phyloP scores from a whole-genome alignment of 2,113 vertebrate genomes.

The Cisticola juncidis region DNA sequence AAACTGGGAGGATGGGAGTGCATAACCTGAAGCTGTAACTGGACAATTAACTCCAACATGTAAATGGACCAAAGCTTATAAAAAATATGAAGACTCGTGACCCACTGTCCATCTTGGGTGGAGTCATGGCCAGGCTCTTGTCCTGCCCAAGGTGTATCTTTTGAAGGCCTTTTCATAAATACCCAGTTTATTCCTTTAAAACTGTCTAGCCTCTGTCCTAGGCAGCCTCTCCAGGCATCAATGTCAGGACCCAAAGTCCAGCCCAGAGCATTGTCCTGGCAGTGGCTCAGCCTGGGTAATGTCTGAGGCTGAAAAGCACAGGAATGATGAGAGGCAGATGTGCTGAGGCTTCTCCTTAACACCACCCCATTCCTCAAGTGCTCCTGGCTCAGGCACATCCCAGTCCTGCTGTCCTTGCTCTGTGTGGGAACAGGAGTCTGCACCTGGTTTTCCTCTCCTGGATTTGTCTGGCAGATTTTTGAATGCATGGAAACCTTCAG shows the following conservation, averaged over 20 bases:
- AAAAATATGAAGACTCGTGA: not conserved
- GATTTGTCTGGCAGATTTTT: not conserved
- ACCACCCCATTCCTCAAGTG: not conserved
- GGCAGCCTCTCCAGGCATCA: not conserved
- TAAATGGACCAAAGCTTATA: not conserved
- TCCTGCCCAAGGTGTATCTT: not conserved
- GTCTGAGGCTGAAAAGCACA: not conserved
- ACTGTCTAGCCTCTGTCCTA: not conserved
- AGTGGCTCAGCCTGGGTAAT: rapidly evolving
- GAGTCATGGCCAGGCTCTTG: not conserved
- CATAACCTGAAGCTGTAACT: not conserved
- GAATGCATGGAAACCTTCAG: not conserved
- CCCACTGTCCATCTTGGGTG: not conserved
- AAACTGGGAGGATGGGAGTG: not conserved
- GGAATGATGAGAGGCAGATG: not conserved
- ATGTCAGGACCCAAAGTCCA: not conserved
- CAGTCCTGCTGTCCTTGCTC: not conserved
- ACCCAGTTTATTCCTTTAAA: not conserved
- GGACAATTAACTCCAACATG: not conserved
- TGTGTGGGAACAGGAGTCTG: not conserved
- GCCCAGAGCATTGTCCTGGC: not conserved
- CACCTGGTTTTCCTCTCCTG: not conserved
- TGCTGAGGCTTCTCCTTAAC: not conserved
- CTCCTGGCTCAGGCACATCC: not conserved
- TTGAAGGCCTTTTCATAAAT: not conserved